phyloP scores from a whole-genome alignment of 2,113 vertebrate species.

The Alectura lathami region DNA sequence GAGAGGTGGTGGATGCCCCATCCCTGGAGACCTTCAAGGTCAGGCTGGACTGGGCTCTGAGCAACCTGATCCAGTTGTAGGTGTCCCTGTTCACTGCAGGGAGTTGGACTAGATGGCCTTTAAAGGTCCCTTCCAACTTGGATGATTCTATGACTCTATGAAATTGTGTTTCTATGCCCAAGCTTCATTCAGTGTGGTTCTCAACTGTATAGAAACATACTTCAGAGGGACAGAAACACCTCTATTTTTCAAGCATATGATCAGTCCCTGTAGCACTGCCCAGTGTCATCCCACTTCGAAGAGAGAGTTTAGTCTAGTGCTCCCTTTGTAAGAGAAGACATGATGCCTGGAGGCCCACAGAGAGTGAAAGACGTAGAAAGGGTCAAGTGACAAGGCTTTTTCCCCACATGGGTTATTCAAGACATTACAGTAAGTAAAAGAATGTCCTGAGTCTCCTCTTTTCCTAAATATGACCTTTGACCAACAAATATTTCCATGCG shows the following conservation, averaged over 20 bases:
- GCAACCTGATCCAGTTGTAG: too few relatives aligned
- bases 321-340: neutral
- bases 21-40: too few relatives aligned
- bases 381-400: neutral
- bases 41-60: too few relatives aligned
- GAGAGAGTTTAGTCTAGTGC: neutral
- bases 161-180: neutral
- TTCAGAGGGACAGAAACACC: neutral
- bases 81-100: too few relatives aligned
- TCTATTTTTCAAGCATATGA: neutral
- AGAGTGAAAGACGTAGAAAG: neutral
- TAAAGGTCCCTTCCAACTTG: too few relatives aligned
- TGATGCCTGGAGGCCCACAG: neutral
- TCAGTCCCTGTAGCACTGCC: neutral
- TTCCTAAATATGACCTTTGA: neutral
- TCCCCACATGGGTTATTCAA: neutral
- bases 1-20: too few relatives aligned
- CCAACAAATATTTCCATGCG: neutral
- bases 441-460: neutral
- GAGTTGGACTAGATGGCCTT: too few relatives aligned
- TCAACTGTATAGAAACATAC: neutral
- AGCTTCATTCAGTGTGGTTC: fast-evolving
- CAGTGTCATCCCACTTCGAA: neutral
- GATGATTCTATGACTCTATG: too few relatives aligned
- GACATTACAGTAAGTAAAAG: neutral